phyloP scores from a whole-genome alignment of 2,888 invertebrate species.

The Drosophila sordidapex region DNA sequence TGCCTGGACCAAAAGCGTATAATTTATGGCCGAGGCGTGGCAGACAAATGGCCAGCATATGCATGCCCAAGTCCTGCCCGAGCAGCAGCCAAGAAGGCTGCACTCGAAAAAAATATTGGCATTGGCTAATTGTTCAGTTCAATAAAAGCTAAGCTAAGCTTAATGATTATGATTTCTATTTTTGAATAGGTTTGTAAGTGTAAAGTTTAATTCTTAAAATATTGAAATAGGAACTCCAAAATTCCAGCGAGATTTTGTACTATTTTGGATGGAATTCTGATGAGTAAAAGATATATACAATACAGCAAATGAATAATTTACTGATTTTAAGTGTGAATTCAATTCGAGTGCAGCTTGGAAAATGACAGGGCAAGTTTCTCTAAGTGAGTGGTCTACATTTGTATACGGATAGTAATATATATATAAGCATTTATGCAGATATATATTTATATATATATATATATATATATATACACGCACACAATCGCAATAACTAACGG shows the following conservation, averaged over 20 bases:
- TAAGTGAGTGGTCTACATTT: slow-evolving; percentile 16
- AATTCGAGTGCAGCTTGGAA: neutral
- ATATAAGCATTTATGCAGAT: slow-evolving; percentile 18
- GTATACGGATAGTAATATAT: slow-evolving; percentile 11
- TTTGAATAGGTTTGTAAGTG: neutral
- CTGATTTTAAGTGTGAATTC: neutral
- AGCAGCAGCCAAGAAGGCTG: neutral
- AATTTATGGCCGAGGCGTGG: slow-evolving; percentile 77
- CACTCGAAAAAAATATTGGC: slow-evolving; percentile 3
- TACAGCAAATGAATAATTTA: neutral
- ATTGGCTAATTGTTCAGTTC: neutral
- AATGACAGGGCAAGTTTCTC: neutral
- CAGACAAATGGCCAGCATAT: slow-evolving; percentile 79
- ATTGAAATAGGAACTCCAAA: neutral
- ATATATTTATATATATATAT: slow-evolving; percentile 14
- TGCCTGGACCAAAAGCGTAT: slow-evolving; percentile 61
- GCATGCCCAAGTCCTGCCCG: slow-evolving; percentile 39
- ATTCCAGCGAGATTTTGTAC: neutral
- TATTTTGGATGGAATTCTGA: neutral
- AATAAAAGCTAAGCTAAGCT: neutral
- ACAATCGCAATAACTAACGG: slow-evolving; percentile 73
- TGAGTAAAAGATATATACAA: neutral
- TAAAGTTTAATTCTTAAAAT: neutral
- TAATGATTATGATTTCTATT: neutral
- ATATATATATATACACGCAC: slow-evolving; percentile 32